Evolutionary conservation across 2,797 vertebrate species (phyloP), one percentile per base, ranked within the genome.

Genomic region (Rhynchotus rufescens): DNA sequence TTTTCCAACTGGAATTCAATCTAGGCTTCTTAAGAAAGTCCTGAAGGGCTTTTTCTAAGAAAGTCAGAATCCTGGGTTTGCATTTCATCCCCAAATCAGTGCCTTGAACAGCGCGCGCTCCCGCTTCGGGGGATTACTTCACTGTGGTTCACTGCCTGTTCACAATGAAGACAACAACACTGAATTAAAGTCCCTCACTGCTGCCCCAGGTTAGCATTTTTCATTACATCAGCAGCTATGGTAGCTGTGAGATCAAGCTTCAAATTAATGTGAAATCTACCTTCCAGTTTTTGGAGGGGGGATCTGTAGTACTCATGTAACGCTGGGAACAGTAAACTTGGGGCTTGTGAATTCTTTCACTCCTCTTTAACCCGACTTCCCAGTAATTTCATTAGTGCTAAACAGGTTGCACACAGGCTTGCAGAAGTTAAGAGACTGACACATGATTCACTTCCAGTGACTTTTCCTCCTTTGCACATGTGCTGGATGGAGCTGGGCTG

Each of bases 271-370:
- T 84, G 88, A 89, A 93, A 95, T 92, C 51, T 90, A 57, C 95
- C 89, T 92, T 92, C 87, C 66, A 89, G 71, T n/a, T 85, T 93
- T 92, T 73, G 68, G 83, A 87, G 51, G 45, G 28, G 45, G 34
- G 47, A 57, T 94, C 84, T 91, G 82, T 87, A 92, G 93, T 88
- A 93, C 21, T 52, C 72, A 49, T 94, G 66, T 88, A 92, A 89
- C 64, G 36, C 8, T 84, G 74, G 87, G 92, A 95, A 81, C 62
- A 51, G 78, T 88, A 77, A 90, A 76, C 88, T n/a, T 71, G 83
- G 61, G 91, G 72, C 90, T 92, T 94, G 88, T 94, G 91, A 96
- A 92, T 95, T 93, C 74, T 86, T 96, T 88, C 87, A 67, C 57
- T 95, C 78, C 71, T 89, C 80, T 94, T 95, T 90, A 80, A 78